Evolutionary conservation across 2,888 invertebrate species (phyloP).

Genomic region (Andrena marginata): DNA sequence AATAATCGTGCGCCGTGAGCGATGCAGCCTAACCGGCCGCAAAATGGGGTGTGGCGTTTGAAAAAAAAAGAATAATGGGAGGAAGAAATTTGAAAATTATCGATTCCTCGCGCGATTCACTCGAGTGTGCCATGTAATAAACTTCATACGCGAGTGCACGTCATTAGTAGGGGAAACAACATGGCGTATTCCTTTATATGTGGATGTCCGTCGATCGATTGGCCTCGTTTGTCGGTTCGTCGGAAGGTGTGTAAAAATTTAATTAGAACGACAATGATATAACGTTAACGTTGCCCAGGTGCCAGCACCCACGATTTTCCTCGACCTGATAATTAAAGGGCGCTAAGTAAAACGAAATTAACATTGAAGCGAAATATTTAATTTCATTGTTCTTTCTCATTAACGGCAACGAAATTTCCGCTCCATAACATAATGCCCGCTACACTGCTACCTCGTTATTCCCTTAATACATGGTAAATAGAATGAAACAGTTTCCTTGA

Average conservation of each 20-base stretch:
- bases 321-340: conserved; percentile 13
- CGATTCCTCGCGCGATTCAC: conserved; percentile 62
- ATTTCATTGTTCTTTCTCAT: conserved; percentile 20
- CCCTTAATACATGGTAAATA: background rate
- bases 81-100: conserved; percentile 66
- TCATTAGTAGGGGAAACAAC: conserved; percentile 67
- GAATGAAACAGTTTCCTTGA: background rate
- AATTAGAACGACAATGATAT: conserved; percentile 62
- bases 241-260: conserved; percentile 65
- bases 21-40: conserved; percentile 46
- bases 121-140: conserved; percentile 64
- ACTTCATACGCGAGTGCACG: conserved; percentile 59
- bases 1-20: conserved; percentile 48
- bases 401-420: conserved; percentile 25
- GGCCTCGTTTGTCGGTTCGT: conserved; percentile 65
- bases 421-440: background rate
- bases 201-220: conserved; percentile 65
- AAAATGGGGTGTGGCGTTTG: conserved; percentile 50
- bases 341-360: conserved; percentile 23
- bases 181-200: conserved; percentile 58
- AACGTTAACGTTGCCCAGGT: conserved; percentile 30
- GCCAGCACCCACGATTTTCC: conserved; percentile 8
- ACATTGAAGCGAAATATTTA: conserved; percentile 18
- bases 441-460: background rate
- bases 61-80: conserved; percentile 39